A percentile compares a stretch with the other conserved stretches of the same genome.
Conservation (phyloP, 2,888 invertebrate genomes). For the Osedax frankpressi region DNA sequence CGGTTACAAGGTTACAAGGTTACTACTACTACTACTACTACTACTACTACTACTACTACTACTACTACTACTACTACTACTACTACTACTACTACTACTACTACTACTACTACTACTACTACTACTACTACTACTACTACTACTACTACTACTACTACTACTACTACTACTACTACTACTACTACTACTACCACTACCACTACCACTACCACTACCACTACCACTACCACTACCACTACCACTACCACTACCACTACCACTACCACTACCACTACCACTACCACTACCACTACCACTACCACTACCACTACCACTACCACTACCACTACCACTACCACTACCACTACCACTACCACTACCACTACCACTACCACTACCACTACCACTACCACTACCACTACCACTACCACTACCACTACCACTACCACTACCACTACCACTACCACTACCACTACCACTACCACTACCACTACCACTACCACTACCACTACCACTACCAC, state of each 20-base stretch:
- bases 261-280: not conserved
- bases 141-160: not conserved
- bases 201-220: constrained; percentile 1
- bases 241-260: not conserved
- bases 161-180: constrained; percentile 1
- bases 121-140: constrained; percentile 1
- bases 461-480: not conserved
- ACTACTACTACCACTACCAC: not conserved
- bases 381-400: constrained; percentile 1
- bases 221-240: too few species aligned
- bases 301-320: not conserved
- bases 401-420: not conserved
- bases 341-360: not conserved
- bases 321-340: not conserved
- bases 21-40: too few species aligned
- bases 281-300: not conserved
- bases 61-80: too few species aligned
- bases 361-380: constrained; percentile 1
- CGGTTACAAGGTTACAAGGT: too few species aligned
- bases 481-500: not conserved
- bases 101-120: too few species aligned
- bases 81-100: too few species aligned
- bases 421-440: not conserved
- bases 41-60: too few species aligned
- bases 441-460: not conserved